phyloP scores from a whole-genome alignment of 2,888 invertebrate genomes.

The Parnassius orleans region DNA sequence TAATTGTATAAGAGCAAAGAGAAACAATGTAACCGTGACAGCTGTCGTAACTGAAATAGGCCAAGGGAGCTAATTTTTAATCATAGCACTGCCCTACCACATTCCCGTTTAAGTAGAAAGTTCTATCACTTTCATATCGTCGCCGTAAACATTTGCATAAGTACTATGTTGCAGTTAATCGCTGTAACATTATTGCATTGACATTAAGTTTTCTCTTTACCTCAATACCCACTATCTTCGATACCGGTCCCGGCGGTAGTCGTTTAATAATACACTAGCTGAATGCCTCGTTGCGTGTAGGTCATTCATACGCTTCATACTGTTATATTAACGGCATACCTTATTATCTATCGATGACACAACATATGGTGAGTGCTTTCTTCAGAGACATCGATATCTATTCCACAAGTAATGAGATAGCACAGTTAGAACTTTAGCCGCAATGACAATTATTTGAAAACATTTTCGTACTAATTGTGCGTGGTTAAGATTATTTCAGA shows the following conservation, averaged over 20 bases:
- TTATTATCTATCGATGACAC: conserved; percentile 63
- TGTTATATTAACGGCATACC: conserved; percentile 64
- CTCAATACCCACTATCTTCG: conserved; percentile 41
- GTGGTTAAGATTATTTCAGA: too few relatives aligned
- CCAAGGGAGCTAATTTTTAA: too few relatives aligned
- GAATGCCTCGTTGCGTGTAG: conserved; percentile 50
- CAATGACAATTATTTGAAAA: too few relatives aligned
- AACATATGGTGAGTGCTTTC: conserved; percentile 35
- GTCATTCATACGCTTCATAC: conserved; percentile 52
- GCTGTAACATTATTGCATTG: conserved; percentile 38
- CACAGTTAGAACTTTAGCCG: neutral
- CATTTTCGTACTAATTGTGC: too few relatives aligned
- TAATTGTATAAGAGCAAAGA: too few relatives aligned
- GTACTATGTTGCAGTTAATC: conserved; percentile 43
- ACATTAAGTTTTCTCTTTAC: conserved; percentile 54
- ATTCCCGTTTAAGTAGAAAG: conserved; percentile 1
- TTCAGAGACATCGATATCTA: conserved; percentile 28
- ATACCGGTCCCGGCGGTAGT: conserved; percentile 50
- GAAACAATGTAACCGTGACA: too few relatives aligned
- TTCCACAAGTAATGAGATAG: conserved; percentile 15
- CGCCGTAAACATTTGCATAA: neutral
- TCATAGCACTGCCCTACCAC: too few relatives aligned
- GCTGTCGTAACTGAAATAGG: too few relatives aligned
- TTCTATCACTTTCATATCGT: conserved; percentile 4
- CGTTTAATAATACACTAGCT: conserved; percentile 56